Base-by-base conservation (phyloP, 2,113 vertebrate genomes). In the Blennius ocellaris region DNA sequence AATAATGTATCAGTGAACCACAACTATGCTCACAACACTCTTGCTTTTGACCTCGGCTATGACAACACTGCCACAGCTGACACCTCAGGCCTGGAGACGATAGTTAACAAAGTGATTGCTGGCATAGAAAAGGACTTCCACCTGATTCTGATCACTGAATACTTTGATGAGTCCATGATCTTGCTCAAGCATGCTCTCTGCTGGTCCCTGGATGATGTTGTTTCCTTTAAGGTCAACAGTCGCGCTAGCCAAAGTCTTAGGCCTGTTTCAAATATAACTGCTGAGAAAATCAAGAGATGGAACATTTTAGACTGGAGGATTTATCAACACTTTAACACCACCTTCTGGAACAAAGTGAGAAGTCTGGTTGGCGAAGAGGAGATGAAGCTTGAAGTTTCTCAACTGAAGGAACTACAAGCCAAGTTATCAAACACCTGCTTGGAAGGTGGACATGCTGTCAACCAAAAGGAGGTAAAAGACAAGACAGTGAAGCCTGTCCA, bases 81-180 rank as follows among this genome's bases (percentile, higher is more conserved):
- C 14, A 30, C 73, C 7, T 3, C 12, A 0, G 79, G 87, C 56
- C 2, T 77, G 0, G 80, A 84, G 0, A 10, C 6, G 1, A 93
- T 92, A 6, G 65, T 86, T 50, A 76, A 73, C 8, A 11, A 3
- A 0, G 47, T 92, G 40, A 86, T 97, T 15, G 7, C 74, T 0
- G 76, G 91, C 2, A 89, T 95, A 0, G 93, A 95, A 55, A 69
- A 10, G 5, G 92, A 91, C 48, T 97, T 97, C 82, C 84, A 93
- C 9, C 91, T 96, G 36, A 87, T 96, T 65, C 86, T 97, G 38
- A 94, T 97, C 39, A 86, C 95, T 0, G 96, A 97, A 7, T 93
- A 96, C 86, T 97, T 97, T 11, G 96, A 97, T 3, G 96, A 97
- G 87, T 98, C 96, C 5, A 90, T 96, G 95, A 86, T 97, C 73